Evolutionary conservation across 2,113 vertebrate genomes (phyloP), one percentile per base, ranked within the genome.

Genomic region (Otis tarda): DNA sequence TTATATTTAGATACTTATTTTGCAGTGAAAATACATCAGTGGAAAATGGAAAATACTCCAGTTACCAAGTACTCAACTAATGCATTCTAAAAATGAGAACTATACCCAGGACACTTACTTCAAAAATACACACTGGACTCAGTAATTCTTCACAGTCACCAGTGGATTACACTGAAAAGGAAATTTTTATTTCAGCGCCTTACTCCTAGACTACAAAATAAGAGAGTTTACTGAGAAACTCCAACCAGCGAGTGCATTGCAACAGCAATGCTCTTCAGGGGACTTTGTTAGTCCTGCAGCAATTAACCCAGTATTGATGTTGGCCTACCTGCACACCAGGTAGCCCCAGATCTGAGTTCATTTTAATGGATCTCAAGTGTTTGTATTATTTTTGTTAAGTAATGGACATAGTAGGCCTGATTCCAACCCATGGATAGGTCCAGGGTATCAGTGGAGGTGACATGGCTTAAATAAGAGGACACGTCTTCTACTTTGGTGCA

Each of bases 1-100:
- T 94, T 81, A 35, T 70, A 52, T 83, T 91, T 92, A 80, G 82
- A 50, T 83, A 60, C 22, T 78, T 81, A 56, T 25, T 92, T 87
- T 91, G 21, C 59, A 77, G 24, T 55, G 28, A 90, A 94, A 91
- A 91, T 78, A 17, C 39, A 49, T 80, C 24, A 14, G 27, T 81
- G 35, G 57, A 84, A 93, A 87, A 91, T 39, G 31, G 28, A 93
- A 82, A 80, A 70, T 28, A 61, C 24, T 60, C 37, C 59, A 56
- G 55, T 78, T 71, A 87, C 24, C n/a, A 82, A 70, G 27, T 50
- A 63, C 20, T 85, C 41, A 83, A 41, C 20, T 70, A 83, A 74
- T 21, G 18, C 37, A 47, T 74, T 80, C 22, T 83, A 59, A 81
- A 86, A 61, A 87, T 47, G 10, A 83, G 33, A 89, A 83, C 50